Percentiles rank a stretch among this genome's conserved stretches.
Evolutionary conservation across 2,797 vertebrate species (phyloP).

Genomic region (Muraenolepis orangiensis): DNA sequence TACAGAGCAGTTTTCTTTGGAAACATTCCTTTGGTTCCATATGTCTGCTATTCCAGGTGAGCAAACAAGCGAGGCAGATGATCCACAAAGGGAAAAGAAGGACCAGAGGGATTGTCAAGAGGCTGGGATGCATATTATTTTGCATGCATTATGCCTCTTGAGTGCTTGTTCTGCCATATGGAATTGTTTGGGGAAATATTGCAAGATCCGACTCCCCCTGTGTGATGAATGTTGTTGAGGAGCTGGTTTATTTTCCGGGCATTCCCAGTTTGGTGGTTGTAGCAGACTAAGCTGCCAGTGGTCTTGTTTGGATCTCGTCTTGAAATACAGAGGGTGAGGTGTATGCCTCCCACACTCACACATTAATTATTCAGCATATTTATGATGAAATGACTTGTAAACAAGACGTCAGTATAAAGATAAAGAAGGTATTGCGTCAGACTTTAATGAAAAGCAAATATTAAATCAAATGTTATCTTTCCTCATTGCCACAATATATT

Average conservation of each 20-base stretch:
- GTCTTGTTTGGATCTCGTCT: not conserved
- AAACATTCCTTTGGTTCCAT: constrained; percentile 44
- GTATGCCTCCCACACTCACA: not conserved
- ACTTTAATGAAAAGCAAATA: constrained; percentile 1
- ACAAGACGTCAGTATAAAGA: not conserved
- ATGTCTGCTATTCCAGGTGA: constrained; percentile 51
- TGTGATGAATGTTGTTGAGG: constrained; percentile 42
- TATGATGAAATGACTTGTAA: not conserved
- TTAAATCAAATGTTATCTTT: constrained; percentile 1
- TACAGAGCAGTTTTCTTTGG: constrained; percentile 37
- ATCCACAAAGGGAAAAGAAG: constrained; percentile 52
- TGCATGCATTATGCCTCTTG: constrained; percentile 52
- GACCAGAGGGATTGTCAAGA: constrained; percentile 56
- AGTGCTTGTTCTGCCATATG: constrained; percentile 60
- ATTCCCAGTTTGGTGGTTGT: not conserved
- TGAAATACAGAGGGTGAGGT: not conserved
- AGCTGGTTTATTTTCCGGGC: not conserved
- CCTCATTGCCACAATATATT: not conserved
- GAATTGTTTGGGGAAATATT: constrained; percentile 59
- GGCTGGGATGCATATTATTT: constrained; percentile 51
- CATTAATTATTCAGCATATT: not conserved
- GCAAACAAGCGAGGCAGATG: constrained; percentile 52
- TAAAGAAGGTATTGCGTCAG: not conserved
- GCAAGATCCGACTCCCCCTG: constrained; percentile 36
- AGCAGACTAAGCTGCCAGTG: no score